Evolutionary conservation across 2,797 vertebrate species (phyloP).

Genomic region (Hippoglossus hippoglossus): DNA sequence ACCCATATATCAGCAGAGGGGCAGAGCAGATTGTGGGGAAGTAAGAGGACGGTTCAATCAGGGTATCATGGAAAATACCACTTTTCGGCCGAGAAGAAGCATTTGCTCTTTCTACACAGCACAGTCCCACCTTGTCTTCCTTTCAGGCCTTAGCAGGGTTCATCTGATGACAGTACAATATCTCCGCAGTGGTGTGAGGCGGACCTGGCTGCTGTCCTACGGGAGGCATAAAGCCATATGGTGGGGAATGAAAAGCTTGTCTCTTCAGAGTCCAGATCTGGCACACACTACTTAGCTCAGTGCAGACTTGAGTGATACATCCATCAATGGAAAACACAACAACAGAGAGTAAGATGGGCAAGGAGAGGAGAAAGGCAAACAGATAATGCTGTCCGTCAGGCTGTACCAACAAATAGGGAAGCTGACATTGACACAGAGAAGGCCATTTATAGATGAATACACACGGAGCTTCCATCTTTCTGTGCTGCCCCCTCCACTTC

Average conservation of each 20-base stretch:
- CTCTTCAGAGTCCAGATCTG: slow-evolving; percentile 21
- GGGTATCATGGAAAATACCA: slow-evolving; percentile 31
- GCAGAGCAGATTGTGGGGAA: slow-evolving; percentile 24
- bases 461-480: slow-evolving; percentile 22
- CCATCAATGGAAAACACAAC: not conserved
- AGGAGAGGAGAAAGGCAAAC: slow-evolving; percentile 6
- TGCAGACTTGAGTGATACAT: slow-evolving; percentile 22
- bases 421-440: slow-evolving; percentile 22
- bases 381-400: not conserved
- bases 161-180: slow-evolving; percentile 17
- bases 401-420: not conserved
- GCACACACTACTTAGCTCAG: not conserved
- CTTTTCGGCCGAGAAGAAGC: not conserved
- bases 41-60: slow-evolving; percentile 25
- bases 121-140: not conserved
- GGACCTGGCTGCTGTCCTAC: slow-evolving; percentile 13
- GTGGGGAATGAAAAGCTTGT: slow-evolving; percentile 42
- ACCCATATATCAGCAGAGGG: slow-evolving; percentile 60
- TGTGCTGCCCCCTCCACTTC: slow-evolving; percentile 3
- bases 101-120: slow-evolving; percentile 5
- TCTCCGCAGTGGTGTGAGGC: slow-evolving; percentile 28
- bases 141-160: not conserved
- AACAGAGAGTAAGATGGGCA: slow-evolving; percentile 8
- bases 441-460: slow-evolving; percentile 40
- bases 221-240: slow-evolving; percentile 26